A percentile compares a stretch with the other conserved stretches of the same genome.
Evolutionary conservation across 2,113 vertebrate species (phyloP).

Genomic region (Bothrops jararaca): DNA sequence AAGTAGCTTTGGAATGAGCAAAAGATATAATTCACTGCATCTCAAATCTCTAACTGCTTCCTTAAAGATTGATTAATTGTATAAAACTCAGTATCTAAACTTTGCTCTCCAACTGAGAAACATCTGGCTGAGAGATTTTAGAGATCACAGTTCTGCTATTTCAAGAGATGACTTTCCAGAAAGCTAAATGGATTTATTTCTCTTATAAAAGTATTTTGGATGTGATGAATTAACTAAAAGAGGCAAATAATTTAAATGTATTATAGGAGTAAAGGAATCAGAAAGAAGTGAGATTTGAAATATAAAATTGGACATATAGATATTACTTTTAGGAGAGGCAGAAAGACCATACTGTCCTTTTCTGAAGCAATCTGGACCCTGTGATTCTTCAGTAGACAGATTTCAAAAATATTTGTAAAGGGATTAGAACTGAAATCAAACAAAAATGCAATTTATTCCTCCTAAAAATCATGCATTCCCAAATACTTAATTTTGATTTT

Average conservation of each 20-base stretch:
- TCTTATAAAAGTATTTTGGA: conserved; percentile 50
- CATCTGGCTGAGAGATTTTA: conserved; percentile 59
- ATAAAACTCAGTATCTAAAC: conserved; percentile 55
- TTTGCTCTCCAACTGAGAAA: conserved; percentile 57
- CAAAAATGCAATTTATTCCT: conserved; percentile 45
- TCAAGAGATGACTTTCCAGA: conserved; percentile 46
- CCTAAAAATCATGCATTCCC: conserved; percentile 31
- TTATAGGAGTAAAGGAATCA: conserved; percentile 38
- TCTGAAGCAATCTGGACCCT: conserved; percentile 18
- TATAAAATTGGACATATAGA: conserved; percentile 35
- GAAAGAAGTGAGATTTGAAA: conserved; percentile 25
- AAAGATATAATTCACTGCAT: conserved; percentile 24
- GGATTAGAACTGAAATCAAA: conserved; percentile 38
- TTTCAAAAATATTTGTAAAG: conserved; percentile 26
- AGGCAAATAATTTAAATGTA: conserved; percentile 7
- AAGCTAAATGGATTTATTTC: conserved; percentile 52
- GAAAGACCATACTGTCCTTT: conserved; percentile 12
- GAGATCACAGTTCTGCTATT: conserved; percentile 50
- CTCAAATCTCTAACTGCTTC: conserved; percentile 24
- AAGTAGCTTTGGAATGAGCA: neutral
- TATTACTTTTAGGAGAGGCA: neutral
- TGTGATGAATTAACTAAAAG: conserved; percentile 39
- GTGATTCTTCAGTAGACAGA: conserved; percentile 23
- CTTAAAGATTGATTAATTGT: conserved; percentile 60
- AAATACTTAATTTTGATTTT: neutral